Evolutionary conservation across 2,113 vertebrate species (phyloP), one percentile per base, ranked within the genome.

Genomic region (Chunga burmeisteri): DNA sequence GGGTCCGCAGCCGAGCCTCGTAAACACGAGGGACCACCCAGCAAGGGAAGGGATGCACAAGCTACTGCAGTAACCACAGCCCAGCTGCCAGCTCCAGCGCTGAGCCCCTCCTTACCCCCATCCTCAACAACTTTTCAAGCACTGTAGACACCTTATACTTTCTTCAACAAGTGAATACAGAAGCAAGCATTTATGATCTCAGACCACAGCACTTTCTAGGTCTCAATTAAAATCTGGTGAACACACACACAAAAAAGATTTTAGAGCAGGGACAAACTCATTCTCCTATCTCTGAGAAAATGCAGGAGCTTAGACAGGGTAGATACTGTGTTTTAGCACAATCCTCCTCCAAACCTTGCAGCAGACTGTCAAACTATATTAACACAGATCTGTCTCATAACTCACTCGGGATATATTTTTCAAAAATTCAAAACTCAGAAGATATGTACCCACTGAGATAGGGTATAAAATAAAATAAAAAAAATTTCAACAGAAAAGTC

Each of bases 1-100:
- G 29, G n/a, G 20, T 61, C 72, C 19, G 30, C 34, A 25, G 22
- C 2, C 0, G 0, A 61, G 36, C 23, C n/a, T 19, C 3, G 0
- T 18, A 29, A 83, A 47, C 26, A 21, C 4, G 2, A 15, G 34
- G 53, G 83, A 73, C 19, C 53, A 65, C 21, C 55, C 42, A 56
- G 66, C 49, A n/a, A 23, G 17, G 65, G 40, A 50, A 40, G 8
- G 1, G 16, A 22, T 0, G 19, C 36, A 16, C 10, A 2, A 32
- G n/a, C 61, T 26, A 2, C 42, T 7, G 32, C 14, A 17, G 32
- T 1, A 20, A 8, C 62, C 20, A 14, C 0, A 1, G 11, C 7
- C 34, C n/a, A 21, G 40, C 40, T 10, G 17, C 72, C 80, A 63
- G 67, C n/a, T 46, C 70, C 70, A 29, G 81, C 14, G 1, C 77